Evolutionary conservation across 2,888 invertebrate species (phyloP), one percentile per base, ranked within the genome.

Genomic region (Zelleria hepariella): DNA sequence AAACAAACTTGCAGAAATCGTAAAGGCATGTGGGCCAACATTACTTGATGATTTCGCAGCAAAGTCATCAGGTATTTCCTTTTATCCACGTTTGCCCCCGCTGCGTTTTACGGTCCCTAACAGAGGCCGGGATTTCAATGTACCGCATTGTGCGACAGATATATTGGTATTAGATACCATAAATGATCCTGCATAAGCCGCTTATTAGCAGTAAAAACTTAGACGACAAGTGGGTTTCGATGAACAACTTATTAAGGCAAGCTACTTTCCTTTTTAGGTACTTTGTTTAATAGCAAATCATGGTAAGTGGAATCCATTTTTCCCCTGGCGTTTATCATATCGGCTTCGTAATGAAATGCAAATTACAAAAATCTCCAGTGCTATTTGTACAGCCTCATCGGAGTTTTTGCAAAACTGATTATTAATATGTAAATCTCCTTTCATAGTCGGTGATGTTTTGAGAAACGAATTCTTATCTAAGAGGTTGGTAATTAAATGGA

Each of bases 401-500:
- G 27, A 24, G 54, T 21, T 57, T 57, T 47, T 15, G 48, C 47
- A 48, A 72, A 74, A 73, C 70, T 64, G 69, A 74, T 75, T 66
- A 68, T 68, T 70, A 71, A 73, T 71, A 77, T 71, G 72, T 66
- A 75, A 74, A 74, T 75, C 69, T 62, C 60, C 67, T 70, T 72
- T 71, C 63, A 63, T 67, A 73, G 58, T 60, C 56, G 58, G 58
- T 59, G 64, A 65, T 63, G 61, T 58, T 75, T 72, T 69, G 68
- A 67, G 64, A 56, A 64, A 70, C 67, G 70, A 70, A 73, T 70
- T 69, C 65, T 73, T 75, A 75, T 77, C 70, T 68, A 67, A 63
- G 64, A 64, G 64, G 63, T 64, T 64, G 66, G 73, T 78, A 83
- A 82, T 83, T 78, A 82, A 73, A 75, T 66, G 68, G 64, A 73